Percentiles rank a stretch among this genome's conserved stretches.
These are phyloP conservation scores for Lycia hirtaria DNA, from an alignment of 2,888 invertebrate species.

Conservation along the genomic window DNA sequence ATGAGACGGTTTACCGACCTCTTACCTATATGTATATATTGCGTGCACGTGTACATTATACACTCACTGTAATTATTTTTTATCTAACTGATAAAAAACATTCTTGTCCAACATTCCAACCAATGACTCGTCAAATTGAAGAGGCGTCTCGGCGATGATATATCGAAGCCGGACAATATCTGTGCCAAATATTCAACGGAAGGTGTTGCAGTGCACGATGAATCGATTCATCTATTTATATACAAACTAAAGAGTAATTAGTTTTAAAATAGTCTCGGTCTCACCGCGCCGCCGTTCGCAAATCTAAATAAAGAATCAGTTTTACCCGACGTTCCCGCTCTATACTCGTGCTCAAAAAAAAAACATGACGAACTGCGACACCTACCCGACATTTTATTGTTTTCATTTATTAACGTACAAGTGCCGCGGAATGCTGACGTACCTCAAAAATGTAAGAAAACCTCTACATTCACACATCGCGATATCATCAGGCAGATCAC, in stretches of 20 bases:
- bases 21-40: neutral
- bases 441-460: slow-evolving; percentile 65
- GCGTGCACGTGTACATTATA: neutral
- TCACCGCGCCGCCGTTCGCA: slow-evolving; percentile 48
- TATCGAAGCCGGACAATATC: slow-evolving; percentile 9
- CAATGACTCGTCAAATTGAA: neutral
- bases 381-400: slow-evolving; percentile 38
- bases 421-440: slow-evolving; percentile 57
- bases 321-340: slow-evolving; percentile 54
- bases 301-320: slow-evolving; percentile 69
- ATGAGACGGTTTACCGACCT: neutral
- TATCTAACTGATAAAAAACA: neutral
- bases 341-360: slow-evolving; percentile 47
- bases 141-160: neutral
- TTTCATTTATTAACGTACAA: slow-evolving; percentile 18
- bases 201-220: slow-evolving; percentile 30
- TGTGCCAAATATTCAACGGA: slow-evolving; percentile 20
- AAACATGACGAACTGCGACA: slow-evolving; percentile 39
- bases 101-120: slow-evolving; percentile 1
- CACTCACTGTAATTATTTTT: neutral
- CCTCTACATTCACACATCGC: slow-evolving; percentile 14
- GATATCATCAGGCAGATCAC: slow-evolving; percentile 32
- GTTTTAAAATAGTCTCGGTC: slow-evolving; percentile 54
- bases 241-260: slow-evolving; percentile 48
- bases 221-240: slow-evolving; percentile 54